A percentile compares a stretch with the other conserved stretches of the same genome.
Conservation (phyloP, 2,888 invertebrate species). For the Idaea straminata region DNA sequence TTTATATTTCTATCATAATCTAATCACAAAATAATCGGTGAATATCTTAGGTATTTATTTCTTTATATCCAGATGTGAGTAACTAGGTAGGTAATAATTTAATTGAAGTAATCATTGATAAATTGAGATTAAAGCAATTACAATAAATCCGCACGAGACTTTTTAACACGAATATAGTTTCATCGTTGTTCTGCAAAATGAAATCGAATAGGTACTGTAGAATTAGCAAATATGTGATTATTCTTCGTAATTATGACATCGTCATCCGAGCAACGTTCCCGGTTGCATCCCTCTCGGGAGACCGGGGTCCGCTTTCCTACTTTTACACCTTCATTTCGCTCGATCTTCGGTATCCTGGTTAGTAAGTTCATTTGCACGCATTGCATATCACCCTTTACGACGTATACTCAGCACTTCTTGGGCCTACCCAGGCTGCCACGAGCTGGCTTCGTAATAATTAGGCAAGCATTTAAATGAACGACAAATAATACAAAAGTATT, state of each 20-base stretch:
- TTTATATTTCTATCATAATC: background rate
- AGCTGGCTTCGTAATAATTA: background rate
- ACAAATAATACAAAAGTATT: conserved; percentile 48
- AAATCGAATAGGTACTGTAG: no score
- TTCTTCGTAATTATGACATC: no score
- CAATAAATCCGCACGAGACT: background rate
- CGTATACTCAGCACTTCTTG: no score
- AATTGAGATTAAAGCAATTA: background rate
- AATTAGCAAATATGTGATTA: no score
- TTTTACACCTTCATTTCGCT: no score
- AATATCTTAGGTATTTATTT: background rate
- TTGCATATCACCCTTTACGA: no score
- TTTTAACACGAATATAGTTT: background rate
- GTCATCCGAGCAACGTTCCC: no score
- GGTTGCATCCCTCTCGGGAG: no score
- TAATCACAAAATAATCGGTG: background rate
- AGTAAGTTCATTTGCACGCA: no score
- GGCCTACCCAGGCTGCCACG: background rate
- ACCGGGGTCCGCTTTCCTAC: no score
- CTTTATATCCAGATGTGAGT: background rate
- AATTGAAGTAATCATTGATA: background rate
- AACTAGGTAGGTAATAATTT: background rate
- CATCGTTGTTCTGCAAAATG: no score
- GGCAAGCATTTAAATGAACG: background rate
- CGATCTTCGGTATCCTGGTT: no score